Base-by-base conservation (phyloP, 2,797 vertebrate genomes). In the Amphiprion clarkii region DNA sequence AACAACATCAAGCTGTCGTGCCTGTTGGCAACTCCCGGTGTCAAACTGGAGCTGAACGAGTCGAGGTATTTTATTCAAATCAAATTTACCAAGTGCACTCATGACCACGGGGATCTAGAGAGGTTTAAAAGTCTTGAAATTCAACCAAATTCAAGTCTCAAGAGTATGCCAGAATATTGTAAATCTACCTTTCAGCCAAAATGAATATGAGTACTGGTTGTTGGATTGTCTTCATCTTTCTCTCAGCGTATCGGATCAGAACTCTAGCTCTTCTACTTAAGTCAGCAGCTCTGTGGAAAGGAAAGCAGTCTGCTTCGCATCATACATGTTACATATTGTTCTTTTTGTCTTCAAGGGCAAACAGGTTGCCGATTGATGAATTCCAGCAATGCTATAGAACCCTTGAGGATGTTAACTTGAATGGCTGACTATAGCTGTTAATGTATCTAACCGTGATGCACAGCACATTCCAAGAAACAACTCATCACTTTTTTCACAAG, bases 1-100 rank as follows among this genome's bases (percentile, higher is more conserved):
- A 89, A 67, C 57, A 70, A 62, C 76, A 81, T 88, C 82, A 87
- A 87, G 83, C 85, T 92, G 88, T 81, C 59, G 36, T 62, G 79
- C 63, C 68, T 90, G 60, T 71, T 81, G 83, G 87, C 81, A 74
- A 72, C 63, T 65, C n/a, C 57, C 40, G 67, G 76, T 85, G 72
- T 83, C 12, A 55, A 70, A 73, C 23, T 49, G 69, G 71, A 83
- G 82, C 71, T 80, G 72, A 82, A 79, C 72, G 78, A 87, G 74
- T 74, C 78, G 81, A 87, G 66, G 66, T 48, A 16, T 82, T 76
- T 74, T 31, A 61, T 73, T 87, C 46, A 86, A 90, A 82, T 85
- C 71, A 81, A 82, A 67, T 71, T 79, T 46, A 29, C 67, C 62
- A 63, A 81, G 79, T 77, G 69, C 46, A 40, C 66, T 76, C 69